These are phyloP conservation scores for Sebastes hopkinsi DNA, from an alignment of 2,797 vertebrate genomes.

Conservation along the genomic window DNA sequence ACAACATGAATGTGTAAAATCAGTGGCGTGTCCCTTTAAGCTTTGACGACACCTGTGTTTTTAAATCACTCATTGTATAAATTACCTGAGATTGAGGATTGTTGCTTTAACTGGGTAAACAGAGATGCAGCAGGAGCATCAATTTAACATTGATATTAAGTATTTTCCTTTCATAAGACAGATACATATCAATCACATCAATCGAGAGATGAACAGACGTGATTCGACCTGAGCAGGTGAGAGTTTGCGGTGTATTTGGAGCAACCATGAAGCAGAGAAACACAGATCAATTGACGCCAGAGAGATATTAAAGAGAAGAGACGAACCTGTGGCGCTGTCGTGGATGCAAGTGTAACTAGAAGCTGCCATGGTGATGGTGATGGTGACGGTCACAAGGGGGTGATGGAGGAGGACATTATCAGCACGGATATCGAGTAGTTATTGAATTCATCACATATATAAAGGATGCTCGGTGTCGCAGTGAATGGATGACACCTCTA, in stretches of 20 bases:
- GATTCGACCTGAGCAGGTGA: background rate
- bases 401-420: background rate
- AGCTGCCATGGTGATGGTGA: conserved; percentile 61
- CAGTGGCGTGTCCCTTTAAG: background rate
- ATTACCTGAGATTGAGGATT: background rate
- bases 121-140: background rate
- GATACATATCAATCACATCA: background rate
- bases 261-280: background rate
- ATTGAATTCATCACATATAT: background rate
- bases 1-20: fast-evolving
- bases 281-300: fast-evolving
- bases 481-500: conserved; percentile 4
- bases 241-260: background rate
- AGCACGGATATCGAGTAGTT: fast-evolving
- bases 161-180: background rate
- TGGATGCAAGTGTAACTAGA: conserved; percentile 47
- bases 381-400: conserved; percentile 10
- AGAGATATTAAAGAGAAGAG: background rate
- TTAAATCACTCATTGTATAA: too few relatives aligned
- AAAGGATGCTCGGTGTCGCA: background rate
- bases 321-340: conserved; percentile 68
- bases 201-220: too few relatives aligned
- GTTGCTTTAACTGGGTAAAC: background rate
- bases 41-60: too few relatives aligned
- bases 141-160: too few relatives aligned